A percentile compares a stretch with the other conserved stretches of the same genome.
These are phyloP conservation scores for Zenarchopterus dispar DNA, from an alignment of 2,797 vertebrate genomes.

Conservation along the genomic window DNA sequence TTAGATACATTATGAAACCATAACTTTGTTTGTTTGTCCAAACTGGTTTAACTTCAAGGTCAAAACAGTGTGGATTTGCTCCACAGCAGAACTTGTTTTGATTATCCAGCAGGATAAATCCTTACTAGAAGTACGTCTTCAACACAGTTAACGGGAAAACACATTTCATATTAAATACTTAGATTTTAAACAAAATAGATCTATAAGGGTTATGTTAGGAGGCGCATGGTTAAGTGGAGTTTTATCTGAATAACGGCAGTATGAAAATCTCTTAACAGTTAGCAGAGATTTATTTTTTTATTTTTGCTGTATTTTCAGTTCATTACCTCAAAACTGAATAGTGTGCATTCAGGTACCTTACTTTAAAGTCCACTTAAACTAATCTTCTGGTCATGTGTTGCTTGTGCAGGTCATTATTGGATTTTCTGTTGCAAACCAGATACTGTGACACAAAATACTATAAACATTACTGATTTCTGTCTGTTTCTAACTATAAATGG, in stretches of 20 bases:
- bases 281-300: too few species aligned
- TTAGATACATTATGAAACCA: not conserved
- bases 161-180: not conserved
- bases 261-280: too few species aligned
- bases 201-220: not conserved
- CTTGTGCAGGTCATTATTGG: conserved; percentile 10
- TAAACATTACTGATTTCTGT: not conserved
- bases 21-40: conserved; percentile 5
- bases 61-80: conserved; percentile 36
- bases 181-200: not conserved
- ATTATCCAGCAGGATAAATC: not conserved
- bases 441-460: not conserved
- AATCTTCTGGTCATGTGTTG: conserved; percentile 30
- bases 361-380: conserved; percentile 1
- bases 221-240: too few species aligned
- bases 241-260: too few species aligned
- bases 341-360: not conserved
- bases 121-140: fast-evolving
- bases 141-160: too few species aligned
- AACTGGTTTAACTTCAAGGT: conserved; percentile 66
- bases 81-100: conserved; percentile 26
- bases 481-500: too few species aligned
- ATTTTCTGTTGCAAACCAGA: not conserved
- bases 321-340: too few species aligned
- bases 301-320: too few species aligned